Evolutionary conservation across 2,888 invertebrate species (phyloP).

Genomic region (Spilosoma lubricipeda): DNA sequence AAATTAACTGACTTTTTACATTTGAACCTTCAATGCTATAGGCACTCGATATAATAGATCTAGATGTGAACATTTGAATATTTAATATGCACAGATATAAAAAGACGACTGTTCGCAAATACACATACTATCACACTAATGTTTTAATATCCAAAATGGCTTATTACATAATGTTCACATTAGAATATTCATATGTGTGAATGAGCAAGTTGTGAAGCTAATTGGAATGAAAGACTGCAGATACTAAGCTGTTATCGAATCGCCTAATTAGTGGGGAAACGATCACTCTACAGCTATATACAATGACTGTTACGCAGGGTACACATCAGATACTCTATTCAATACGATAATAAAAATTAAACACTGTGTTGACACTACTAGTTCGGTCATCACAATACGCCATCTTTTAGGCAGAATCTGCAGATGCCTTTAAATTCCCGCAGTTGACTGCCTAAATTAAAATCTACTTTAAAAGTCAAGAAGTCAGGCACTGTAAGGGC

Average conservation of each 20-base stretch:
- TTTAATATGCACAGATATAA: slow-evolving; percentile 81
- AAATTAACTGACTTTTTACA: slow-evolving; percentile 85
- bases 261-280: slow-evolving; percentile 77
- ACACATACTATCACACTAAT: slow-evolving; percentile 78
- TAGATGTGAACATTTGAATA: slow-evolving; percentile 85
- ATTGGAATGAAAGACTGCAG: slow-evolving; percentile 76
- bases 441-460: neutral
- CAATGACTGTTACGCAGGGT: slow-evolving; percentile 72
- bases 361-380: slow-evolving; percentile 44
- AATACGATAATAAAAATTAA: slow-evolving; percentile 59
- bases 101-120: slow-evolving; percentile 79
- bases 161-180: slow-evolving; percentile 80
- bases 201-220: slow-evolving; percentile 79
- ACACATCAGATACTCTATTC: slow-evolving; percentile 70
- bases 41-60: slow-evolving; percentile 86
- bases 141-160: slow-evolving; percentile 79
- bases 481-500: slow-evolving; percentile 1
- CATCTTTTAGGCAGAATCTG: slow-evolving; percentile 5
- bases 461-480: slow-evolving; percentile 7
- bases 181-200: slow-evolving; percentile 73
- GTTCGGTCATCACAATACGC: slow-evolving; percentile 14
- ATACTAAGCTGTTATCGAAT: slow-evolving; percentile 76
- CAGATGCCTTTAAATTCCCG: neutral
- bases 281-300: slow-evolving; percentile 82
- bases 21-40: slow-evolving; percentile 85